Evolutionary conservation across 1,140 invertebrate species (phyloP).

Genomic region (Cyclina sinensis): DNA sequence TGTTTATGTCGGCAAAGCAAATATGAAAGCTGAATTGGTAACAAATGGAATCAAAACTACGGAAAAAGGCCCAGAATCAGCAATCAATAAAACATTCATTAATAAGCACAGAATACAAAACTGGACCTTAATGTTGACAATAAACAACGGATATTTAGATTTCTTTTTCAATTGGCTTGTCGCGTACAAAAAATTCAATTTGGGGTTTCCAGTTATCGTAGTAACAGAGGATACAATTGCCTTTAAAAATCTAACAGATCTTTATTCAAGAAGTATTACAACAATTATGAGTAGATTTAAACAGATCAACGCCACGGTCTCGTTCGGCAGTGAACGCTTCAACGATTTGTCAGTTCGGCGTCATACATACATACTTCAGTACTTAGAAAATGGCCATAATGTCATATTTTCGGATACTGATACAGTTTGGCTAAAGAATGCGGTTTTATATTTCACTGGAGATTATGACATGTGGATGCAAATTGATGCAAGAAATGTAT

Average conservation of each 20-base stretch:
- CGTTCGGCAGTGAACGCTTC: background rate
- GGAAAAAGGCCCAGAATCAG: too few species aligned
- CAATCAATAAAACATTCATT: too few species aligned
- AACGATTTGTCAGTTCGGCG: background rate
- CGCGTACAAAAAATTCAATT: background rate
- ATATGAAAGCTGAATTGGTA: too few species aligned
- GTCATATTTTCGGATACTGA: background rate
- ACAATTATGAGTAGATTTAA: background rate
- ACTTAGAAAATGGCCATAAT: background rate
- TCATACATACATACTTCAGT: background rate
- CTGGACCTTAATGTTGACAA: background rate
- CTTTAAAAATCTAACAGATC: background rate
- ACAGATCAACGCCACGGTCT: background rate
- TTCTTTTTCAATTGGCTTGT: background rate
- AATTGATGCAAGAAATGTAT: background rate
- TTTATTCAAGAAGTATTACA: background rate
- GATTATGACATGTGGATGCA: background rate
- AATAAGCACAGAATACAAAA: background rate
- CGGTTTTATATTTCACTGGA: background rate
- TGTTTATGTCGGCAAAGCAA: too few species aligned
- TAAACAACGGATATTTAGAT: background rate
- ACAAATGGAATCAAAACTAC: too few species aligned
- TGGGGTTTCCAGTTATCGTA: background rate
- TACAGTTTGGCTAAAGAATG: background rate
- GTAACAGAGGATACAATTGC: background rate